phyloP scores from a whole-genome alignment of 2,113 vertebrate genomes.

The Ceyx margarethae region DNA sequence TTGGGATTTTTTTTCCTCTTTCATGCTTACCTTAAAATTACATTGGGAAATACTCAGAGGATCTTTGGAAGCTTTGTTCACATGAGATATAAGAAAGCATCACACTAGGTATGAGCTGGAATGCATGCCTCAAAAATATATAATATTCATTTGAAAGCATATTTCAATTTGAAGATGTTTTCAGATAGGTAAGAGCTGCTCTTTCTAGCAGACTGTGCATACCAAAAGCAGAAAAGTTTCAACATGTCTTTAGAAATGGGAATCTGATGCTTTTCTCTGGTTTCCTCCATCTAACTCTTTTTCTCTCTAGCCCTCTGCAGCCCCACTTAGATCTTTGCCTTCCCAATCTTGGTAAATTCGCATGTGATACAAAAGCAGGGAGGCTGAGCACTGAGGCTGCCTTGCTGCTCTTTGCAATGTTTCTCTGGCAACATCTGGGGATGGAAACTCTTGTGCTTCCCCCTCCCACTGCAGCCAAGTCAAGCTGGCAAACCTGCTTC shows the following conservation, averaged over 20 bases:
- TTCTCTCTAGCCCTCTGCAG: not conserved
- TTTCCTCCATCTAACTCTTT: not conserved
- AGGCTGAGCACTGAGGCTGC: not conserved
- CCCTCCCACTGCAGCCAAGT: constrained; percentile 4
- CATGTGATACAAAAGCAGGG: not conserved
- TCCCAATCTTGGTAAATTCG: not conserved
- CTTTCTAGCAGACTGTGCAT: not conserved
- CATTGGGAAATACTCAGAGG: not conserved
- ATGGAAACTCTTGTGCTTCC: not conserved
- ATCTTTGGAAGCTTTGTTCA: not conserved
- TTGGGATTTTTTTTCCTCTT: not conserved
- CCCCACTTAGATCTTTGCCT: not conserved
- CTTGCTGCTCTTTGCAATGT: not conserved
- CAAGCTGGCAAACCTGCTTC: constrained; percentile 30
- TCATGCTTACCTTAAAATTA: not conserved
- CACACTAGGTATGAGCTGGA: not conserved
- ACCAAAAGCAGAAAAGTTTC: not conserved
- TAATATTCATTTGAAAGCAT: not conserved
- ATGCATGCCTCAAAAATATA: not conserved
- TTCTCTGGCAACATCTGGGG: not conserved
- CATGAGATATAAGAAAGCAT: not conserved
- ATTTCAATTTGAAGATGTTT: not conserved
- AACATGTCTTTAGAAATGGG: not conserved
- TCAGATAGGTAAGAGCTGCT: not conserved
- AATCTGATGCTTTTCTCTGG: not conserved